These are phyloP conservation scores for Crenichthys baileyi DNA, from an alignment of 2,797 vertebrate species.

Conservation along the genomic window DNA sequence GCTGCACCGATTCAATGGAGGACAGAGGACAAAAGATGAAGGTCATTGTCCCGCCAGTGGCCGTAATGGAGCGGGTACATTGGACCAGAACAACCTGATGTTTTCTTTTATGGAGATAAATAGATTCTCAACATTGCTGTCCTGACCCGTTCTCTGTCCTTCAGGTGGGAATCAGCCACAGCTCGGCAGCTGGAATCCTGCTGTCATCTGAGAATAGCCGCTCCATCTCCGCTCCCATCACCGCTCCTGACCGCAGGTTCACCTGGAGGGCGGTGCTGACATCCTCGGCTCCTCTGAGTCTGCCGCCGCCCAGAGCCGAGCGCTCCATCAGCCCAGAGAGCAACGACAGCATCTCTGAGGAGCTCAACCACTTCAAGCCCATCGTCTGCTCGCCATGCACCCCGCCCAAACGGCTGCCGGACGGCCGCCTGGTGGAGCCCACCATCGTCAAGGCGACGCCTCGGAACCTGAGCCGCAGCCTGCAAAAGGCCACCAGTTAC, in stretches of 20 bases:
- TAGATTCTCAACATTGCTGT: neutral
- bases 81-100: neutral
- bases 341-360: conserved; percentile 98
- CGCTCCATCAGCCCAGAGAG: conserved; percentile 95
- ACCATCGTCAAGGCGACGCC: conserved; percentile 94
- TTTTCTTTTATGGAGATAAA: neutral
- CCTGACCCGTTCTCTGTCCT: neutral
- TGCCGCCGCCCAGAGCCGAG: conserved; percentile 74
- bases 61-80: conserved; percentile 54
- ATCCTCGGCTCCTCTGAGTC: conserved; percentile 43
- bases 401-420: conserved; percentile 91
- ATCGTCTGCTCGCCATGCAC: conserved; percentile 97
- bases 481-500: conserved; percentile 90
- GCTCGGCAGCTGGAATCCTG: conserved; percentile 86
- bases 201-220: conserved; percentile 91
- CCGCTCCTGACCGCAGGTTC: conserved; percentile 82
- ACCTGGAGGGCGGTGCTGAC: conserved; percentile 69
- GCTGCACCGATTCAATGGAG: conserved; percentile 89
- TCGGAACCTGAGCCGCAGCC: conserved; percentile 86
- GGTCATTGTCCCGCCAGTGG: conserved; percentile 39
- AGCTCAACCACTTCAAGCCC: conserved; percentile 97
- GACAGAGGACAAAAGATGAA: conserved; percentile 82
- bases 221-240: conserved; percentile 88
- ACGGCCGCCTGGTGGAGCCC: conserved; percentile 89
- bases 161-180: conserved; percentile 75